A percentile compares a stretch with the other conserved stretches of the same genome.
Evolutionary conservation across 2,113 vertebrate species (phyloP).

Genomic region (Anthoscopus minutus): DNA sequence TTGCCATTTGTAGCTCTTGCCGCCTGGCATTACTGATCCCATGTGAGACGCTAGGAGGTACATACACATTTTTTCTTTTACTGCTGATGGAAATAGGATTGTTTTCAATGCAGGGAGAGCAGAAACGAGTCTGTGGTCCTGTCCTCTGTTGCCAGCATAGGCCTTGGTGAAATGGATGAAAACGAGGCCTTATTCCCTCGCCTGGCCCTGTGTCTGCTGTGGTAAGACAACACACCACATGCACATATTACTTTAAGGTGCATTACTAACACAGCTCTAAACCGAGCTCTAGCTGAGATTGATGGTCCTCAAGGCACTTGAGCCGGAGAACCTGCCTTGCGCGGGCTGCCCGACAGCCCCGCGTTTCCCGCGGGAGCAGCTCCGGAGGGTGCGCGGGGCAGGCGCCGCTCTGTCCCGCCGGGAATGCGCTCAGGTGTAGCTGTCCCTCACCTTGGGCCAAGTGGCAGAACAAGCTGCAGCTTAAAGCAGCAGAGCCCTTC

Average conservation of each 20-base stretch:
- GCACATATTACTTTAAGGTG: not conserved
- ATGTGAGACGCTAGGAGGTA: not conserved
- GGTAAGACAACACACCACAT: not conserved
- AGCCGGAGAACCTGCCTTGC: not conserved
- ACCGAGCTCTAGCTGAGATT: not conserved
- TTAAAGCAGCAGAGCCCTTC: not conserved
- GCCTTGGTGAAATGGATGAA: not conserved
- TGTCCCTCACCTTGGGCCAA: not conserved
- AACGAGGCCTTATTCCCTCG: not conserved
- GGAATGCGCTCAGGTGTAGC: fast-evolving
- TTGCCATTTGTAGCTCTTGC: not conserved
- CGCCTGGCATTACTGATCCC: not conserved
- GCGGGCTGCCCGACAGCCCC: fast-evolving
- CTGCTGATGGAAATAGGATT: not conserved
- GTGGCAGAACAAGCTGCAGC: not conserved
- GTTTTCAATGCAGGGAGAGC: not conserved
- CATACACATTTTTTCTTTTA: not conserved
- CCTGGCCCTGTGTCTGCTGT: not conserved
- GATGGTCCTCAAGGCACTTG: not conserved
- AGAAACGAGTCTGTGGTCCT: not conserved
- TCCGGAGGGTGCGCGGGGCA: not conserved
- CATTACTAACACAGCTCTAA: not conserved
- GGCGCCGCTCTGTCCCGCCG: not conserved
- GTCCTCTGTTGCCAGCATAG: not conserved
- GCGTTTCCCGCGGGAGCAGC: fast-evolving